A percentile compares a stretch with the other conserved stretches of the same genome.
phyloP scores from a whole-genome alignment of 1,140 invertebrate genomes.

The Paracyclopina nana region DNA sequence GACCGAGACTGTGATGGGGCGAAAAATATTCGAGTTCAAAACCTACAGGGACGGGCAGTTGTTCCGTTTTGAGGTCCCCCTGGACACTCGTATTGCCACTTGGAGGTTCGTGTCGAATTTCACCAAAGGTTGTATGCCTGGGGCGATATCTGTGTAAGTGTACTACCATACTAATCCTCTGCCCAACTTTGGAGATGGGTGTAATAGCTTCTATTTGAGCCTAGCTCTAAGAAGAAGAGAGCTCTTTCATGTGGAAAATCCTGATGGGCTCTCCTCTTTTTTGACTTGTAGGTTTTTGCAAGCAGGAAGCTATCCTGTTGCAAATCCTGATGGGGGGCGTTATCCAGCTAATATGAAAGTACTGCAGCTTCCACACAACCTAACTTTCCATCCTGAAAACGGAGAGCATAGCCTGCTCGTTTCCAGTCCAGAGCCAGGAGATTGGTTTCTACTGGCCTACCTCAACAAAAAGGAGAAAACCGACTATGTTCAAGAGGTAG shows the following conservation, averaged over 20 bases:
- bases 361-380: background rate
- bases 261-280: no score
- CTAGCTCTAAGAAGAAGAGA: no score
- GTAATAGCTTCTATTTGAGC: no score
- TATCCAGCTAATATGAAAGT: background rate
- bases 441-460: slow-evolving; percentile 1
- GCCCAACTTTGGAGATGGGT: no score
- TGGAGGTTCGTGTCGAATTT: background rate
- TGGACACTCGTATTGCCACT: background rate
- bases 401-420: background rate
- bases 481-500: no score
- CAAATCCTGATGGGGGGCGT: background rate
- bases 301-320: background rate
- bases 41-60: background rate
- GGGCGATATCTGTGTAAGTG: background rate
- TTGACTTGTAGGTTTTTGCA: background rate
- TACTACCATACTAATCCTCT: no score
- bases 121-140: background rate
- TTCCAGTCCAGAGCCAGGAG: background rate
- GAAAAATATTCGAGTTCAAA: background rate
- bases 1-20: background rate
- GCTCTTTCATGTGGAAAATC: no score
- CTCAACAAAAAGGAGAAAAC: slow-evolving; percentile 1
- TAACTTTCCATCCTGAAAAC: slow-evolving; percentile 3
- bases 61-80: background rate